Percentiles rank a stretch among this genome's conserved stretches.
These are phyloP conservation scores for Uropsilus gracilis DNA, from an alignment of 2,113 vertebrate genomes.

Conservation along the genomic window DNA sequence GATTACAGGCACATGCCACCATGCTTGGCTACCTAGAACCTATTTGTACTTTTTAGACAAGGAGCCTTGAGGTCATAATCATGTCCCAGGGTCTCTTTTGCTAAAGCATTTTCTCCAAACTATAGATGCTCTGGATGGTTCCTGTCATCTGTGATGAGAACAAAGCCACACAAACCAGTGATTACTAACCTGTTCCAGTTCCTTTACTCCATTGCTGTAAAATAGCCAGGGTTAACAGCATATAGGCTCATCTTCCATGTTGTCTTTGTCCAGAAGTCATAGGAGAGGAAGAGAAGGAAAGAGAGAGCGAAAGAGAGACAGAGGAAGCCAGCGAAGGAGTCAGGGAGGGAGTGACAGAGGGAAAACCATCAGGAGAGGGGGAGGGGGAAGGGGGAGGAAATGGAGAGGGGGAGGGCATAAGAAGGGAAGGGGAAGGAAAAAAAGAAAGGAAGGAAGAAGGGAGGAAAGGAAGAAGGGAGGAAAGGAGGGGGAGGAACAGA, in stretches of 20 bases:
- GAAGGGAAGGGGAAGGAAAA: rapidly evolving
- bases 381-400: rapidly evolving
- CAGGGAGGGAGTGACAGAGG: rapidly evolving
- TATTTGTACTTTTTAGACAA: not conserved
- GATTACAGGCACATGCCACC: no score
- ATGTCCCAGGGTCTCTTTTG: not conserved
- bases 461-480: no score
- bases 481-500: rapidly evolving
- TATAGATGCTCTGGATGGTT: not conserved
- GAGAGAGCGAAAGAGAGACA: rapidly evolving
- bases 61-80: not conserved
- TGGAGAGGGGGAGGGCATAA: rapidly evolving
- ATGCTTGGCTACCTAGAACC: no score
- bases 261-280: not conserved
- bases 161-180: not conserved
- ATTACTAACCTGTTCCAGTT: not conserved
- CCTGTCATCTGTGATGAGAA: not conserved
- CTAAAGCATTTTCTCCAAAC: conserved; percentile 2
- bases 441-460: rapidly evolving
- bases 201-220: not conserved
- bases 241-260: rapidly evolving
- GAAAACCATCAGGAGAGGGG: rapidly evolving
- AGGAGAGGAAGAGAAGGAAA: no score
- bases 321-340: no score
- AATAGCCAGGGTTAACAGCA: not conserved